A percentile compares a stretch with the other conserved stretches of the same genome.
These are phyloP conservation scores for Exocentrus adspersus DNA, from an alignment of 2,888 invertebrate genomes.

Conservation along the genomic window DNA sequence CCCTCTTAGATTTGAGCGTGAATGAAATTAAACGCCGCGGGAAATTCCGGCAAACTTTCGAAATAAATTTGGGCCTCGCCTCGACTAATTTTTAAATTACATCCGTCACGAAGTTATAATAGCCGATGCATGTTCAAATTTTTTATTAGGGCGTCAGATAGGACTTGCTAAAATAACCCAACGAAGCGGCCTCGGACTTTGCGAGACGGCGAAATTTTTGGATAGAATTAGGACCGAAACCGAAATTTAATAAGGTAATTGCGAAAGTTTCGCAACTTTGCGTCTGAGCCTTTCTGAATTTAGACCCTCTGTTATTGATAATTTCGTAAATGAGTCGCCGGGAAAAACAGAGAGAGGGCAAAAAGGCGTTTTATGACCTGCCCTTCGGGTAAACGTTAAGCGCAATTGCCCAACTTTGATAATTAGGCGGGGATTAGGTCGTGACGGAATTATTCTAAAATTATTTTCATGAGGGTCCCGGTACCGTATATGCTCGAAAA, in stretches of 20 bases:
- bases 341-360: background rate
- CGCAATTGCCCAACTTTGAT: background rate
- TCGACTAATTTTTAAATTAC: constrained; percentile 20
- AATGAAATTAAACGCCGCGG: constrained; percentile 21
- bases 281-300: background rate
- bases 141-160: constrained; percentile 16
- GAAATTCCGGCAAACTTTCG: constrained; percentile 26
- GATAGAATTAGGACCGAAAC: constrained; percentile 11
- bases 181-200: background rate
- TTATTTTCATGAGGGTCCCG: too few relatives aligned
- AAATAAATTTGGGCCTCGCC: constrained; percentile 17
- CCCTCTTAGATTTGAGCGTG: too few relatives aligned
- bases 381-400: background rate
- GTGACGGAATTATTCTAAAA: too few relatives aligned
- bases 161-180: constrained; percentile 16
- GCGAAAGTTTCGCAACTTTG: constrained; percentile 17
- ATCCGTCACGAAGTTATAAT: background rate
- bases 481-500: too few relatives aligned
- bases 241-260: constrained; percentile 23
- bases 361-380: background rate
- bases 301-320: constrained; percentile 8
- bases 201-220: constrained; percentile 16
- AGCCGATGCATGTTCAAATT: constrained; percentile 19
- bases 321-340: background rate
- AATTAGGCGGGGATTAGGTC: background rate